These are phyloP conservation scores for Caranx ignobilis DNA, from an alignment of 2,113 vertebrate species.

Conservation along the genomic window DNA sequence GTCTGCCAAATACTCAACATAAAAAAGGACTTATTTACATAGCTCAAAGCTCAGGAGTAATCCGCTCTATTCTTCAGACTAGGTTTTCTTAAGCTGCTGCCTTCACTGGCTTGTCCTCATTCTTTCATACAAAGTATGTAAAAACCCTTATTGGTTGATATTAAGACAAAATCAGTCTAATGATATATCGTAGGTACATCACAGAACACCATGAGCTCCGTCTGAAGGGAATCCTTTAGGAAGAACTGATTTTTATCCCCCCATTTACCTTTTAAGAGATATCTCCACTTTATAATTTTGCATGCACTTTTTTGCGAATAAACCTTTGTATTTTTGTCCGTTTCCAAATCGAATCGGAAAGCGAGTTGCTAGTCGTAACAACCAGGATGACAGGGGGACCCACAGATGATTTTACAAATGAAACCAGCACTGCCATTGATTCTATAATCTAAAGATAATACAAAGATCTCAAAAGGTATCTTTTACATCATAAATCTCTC, in stretches of 20 bases:
- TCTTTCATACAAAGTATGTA: constrained; percentile 80
- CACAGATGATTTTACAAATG: constrained; percentile 93
- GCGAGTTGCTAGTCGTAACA: constrained; percentile 87
- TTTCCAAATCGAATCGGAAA: constrained; percentile 87
- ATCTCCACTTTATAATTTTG: constrained; percentile 78
- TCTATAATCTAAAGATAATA: constrained; percentile 89
- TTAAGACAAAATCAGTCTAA: constrained; percentile 93
- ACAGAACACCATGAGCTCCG: constrained; percentile 95
- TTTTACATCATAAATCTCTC: constrained; percentile 93
- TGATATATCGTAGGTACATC: constrained; percentile 93
- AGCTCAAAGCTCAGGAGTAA: constrained; percentile 94
- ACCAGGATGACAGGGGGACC: constrained; percentile 87
- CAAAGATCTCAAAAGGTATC: constrained; percentile 94
- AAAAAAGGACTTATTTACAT: constrained; percentile 95
- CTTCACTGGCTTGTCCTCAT: constrained; percentile 65
- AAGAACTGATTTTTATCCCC: constrained; percentile 95
- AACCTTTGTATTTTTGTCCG: constrained; percentile 79
- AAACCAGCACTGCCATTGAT: constrained; percentile 92
- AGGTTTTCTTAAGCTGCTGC: constrained; percentile 67
- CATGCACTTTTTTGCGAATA: constrained; percentile 84
- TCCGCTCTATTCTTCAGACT: constrained; percentile 85
- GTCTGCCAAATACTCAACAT: constrained; percentile 81
- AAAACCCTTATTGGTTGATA: constrained; percentile 85
- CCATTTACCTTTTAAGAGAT: constrained; percentile 85
- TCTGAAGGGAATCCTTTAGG: constrained; percentile 95